Evolutionary conservation across 2,113 vertebrate genomes (phyloP), one percentile per base, ranked within the genome.

Genomic region (Petrocephalus zakoni): DNA sequence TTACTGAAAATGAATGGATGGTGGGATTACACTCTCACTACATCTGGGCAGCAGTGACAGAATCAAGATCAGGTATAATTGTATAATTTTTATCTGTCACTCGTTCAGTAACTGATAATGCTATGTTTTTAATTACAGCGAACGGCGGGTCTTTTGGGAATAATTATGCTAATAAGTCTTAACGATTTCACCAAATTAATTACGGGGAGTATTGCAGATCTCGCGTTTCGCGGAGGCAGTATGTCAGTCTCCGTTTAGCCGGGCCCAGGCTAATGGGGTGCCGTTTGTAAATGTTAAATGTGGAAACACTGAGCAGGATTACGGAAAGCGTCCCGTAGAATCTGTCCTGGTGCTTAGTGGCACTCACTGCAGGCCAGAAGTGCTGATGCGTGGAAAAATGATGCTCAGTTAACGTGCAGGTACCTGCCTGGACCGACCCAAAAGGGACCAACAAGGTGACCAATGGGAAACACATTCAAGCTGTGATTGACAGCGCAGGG

Each of bases 101-200:
- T 94, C 81, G 10, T 95, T 95, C 95, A 96, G 95, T 96, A 84
- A 96, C 95, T 96, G 95, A 96, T 96, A 96, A 96, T 93, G 94
- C 90, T 93, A 96, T 5, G 72, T 96, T 96, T 95, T 95, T 96
- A 96, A 96, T 95, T 95, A 95, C 90, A 91, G 91, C 90, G 94
- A 96, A 95, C 95, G 91, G 90, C 94, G 94, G 91, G 94, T 95
- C 95, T 95, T 94, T 92, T 93, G 95, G 95, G 96, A 96, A 95
- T 95, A 96, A 96, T 96, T 96, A 96, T 96, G 95, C 93, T 96
- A 96, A 96, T 96, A 95, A 95, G 93, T 94, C 94, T 95, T 96
- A 96, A 96, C 96, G 96, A 96, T 96, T 96, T 94, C 94, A 93
- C 93, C 94, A 96, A 96, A 96, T 95, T 96, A 96, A 96, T 96